Base-by-base conservation (phyloP, 2,113 vertebrate genomes). In the Nesoenas mayeri region DNA sequence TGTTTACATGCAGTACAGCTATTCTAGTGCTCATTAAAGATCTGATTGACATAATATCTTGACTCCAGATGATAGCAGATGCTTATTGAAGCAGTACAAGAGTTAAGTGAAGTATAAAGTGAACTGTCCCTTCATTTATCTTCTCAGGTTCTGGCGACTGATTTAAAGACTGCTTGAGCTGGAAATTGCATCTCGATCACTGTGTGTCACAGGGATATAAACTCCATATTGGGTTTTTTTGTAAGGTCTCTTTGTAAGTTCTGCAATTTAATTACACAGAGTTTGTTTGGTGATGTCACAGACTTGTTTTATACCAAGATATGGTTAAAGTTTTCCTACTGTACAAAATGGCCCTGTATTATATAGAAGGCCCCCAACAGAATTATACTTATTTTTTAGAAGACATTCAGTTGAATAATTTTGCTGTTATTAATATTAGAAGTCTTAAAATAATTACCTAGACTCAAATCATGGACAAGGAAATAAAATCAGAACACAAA, bases 191-290 rank as follows among this genome's bases (percentile, higher is more conserved):
- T 53, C 19, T 72, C 51, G 19, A 34, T 71, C 5, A 29, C 4
- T 62, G 26, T 38, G 4, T 5, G 66, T 74, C 65, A 29, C 12
- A 8, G 7, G 8, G 9, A 17, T 36, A 42, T 5, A 26, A 4
- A 50, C 24, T 6, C 11, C n/a, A 16, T 38, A 15, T 8, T 26
- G 11, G 3, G 5, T 0, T 2, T 2, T 42, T 29, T 53, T 22
- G 3, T 26, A 66, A 85, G 16, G 2, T 2, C 56, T 75, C 88
- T 64, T 26, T 24, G 2, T 34, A 54, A 38, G 2, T 38, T 64
- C 26, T 14, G 42, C 6, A 54, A 29, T 57, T 47, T 32, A 38
- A 44, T 70, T 77, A 58, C 2, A 5, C 19, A 15, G 14, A 80
- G 4, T 21, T 61, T 72, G 15, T 29, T 79, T 28, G 48, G 14